These are phyloP conservation scores for Philaethria dido DNA, from an alignment of 2,888 invertebrate species.

Conservation along the genomic window DNA sequence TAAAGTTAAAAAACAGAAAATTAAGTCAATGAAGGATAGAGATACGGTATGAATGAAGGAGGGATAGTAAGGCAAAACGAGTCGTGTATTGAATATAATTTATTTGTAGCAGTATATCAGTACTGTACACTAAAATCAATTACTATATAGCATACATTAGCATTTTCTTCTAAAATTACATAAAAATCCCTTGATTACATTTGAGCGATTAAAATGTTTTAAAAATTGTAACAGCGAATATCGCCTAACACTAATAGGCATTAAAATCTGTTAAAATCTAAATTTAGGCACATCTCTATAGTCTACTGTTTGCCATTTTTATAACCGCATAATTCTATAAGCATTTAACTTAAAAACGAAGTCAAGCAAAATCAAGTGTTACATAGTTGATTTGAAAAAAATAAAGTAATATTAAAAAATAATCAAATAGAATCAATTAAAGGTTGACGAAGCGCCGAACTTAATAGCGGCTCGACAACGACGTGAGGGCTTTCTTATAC, in stretches of 20 bases:
- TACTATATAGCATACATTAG: slow-evolving; percentile 63
- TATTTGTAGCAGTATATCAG: slow-evolving; percentile 44
- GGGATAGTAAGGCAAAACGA: background rate
- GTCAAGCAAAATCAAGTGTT: slow-evolving; percentile 30
- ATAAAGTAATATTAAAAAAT: slow-evolving; percentile 18
- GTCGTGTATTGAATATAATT: slow-evolving; percentile 46
- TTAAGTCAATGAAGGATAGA: too few species aligned
- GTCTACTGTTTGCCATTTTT: slow-evolving; percentile 8
- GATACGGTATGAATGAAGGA: background rate
- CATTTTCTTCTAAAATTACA: slow-evolving; percentile 59
- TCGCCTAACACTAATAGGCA: slow-evolving; percentile 51
- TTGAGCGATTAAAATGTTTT: slow-evolving; percentile 50
- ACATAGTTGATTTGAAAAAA: background rate
- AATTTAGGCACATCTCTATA: slow-evolving; percentile 56
- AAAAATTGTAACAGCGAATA: slow-evolving; percentile 45
- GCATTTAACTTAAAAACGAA: slow-evolving; percentile 1
- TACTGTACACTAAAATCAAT: slow-evolving; percentile 63
- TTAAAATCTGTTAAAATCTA: slow-evolving; percentile 68
- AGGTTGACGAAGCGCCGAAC: slow-evolving; percentile 75
- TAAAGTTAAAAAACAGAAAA: too few species aligned
- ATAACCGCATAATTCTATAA: background rate
- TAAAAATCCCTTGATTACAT: slow-evolving; percentile 61
- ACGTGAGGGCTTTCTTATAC: slow-evolving; percentile 40
- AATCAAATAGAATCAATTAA: slow-evolving; percentile 45
- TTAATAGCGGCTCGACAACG: slow-evolving; percentile 74